Conservation (phyloP, 1,140 invertebrate species). For the Whitmania pigra region DNA sequence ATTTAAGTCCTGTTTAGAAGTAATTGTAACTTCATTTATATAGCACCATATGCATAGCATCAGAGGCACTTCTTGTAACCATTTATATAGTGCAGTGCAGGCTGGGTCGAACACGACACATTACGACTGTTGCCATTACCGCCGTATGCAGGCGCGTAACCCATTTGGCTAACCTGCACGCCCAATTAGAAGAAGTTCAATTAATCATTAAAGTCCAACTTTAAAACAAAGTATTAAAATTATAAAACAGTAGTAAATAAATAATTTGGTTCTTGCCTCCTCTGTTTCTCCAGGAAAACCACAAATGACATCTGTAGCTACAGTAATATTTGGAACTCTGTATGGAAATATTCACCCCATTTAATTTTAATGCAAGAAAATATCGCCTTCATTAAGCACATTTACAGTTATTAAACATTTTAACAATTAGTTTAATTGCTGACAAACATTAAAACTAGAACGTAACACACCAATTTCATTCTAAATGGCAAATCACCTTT, state of each 20-base stretch:
- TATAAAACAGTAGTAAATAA: not conserved
- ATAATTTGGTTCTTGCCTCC: conserved; percentile 32
- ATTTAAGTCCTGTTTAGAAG: conserved; percentile 69
- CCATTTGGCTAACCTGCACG: too few relatives aligned
- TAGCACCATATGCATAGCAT: too few relatives aligned
- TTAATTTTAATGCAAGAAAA: not conserved
- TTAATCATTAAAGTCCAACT: too few relatives aligned
- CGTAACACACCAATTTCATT: not conserved
- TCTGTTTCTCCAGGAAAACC: conserved; percentile 94
- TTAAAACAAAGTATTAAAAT: not conserved
- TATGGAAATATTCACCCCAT: conserved; percentile 18
- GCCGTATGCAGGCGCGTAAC: too few relatives aligned
- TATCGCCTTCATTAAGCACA: not conserved
- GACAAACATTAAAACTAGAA: not conserved
- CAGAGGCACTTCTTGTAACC: too few relatives aligned
- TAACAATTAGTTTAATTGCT: conserved; percentile 3
- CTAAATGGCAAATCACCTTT: conserved; percentile 47
- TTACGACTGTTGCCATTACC: too few relatives aligned
- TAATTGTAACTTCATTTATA: too few relatives aligned
- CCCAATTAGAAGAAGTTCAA: too few relatives aligned
- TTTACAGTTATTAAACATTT: conserved; percentile 4
- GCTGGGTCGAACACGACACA: too few relatives aligned
- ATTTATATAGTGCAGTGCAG: too few relatives aligned
- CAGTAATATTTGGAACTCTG: conserved; percentile 72
- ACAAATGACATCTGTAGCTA: conserved; percentile 96